Percentiles rank a stretch among this genome's conserved stretches.
Conservation (phyloP, 2,888 invertebrate genomes). For the Minunthozetes semirufus region DNA sequence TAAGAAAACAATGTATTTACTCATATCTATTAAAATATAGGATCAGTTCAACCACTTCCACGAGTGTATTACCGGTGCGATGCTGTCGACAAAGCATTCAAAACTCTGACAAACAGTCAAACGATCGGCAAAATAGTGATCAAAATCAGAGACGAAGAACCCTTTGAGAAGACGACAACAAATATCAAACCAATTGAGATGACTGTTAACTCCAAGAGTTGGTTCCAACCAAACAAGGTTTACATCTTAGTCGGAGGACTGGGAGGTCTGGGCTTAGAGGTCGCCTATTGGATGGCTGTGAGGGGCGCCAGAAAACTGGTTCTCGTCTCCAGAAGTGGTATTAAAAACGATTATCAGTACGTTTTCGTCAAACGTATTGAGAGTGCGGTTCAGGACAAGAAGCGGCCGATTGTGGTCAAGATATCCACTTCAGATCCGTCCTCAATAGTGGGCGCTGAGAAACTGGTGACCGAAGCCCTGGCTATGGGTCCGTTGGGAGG, state of each 20-base stretch:
- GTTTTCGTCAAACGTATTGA: conserved; percentile 63
- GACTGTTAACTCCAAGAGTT: conserved; percentile 1
- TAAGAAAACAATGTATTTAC: too few species aligned
- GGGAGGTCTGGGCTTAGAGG: conserved; percentile 93
- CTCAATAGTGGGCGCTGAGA: conserved; percentile 63
- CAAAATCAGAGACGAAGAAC: conserved; percentile 58
- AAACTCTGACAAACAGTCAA: conserved; percentile 93
- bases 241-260: conserved; percentile 64
- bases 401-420: too few species aligned
- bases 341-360: conserved; percentile 86
- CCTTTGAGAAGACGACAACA: conserved; percentile 52
- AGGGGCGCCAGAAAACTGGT: conserved; percentile 82
- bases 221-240: conserved; percentile 40
- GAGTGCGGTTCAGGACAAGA: background rate
- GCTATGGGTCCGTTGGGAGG: conserved; percentile 67
- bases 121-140: conserved; percentile 95
- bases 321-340: conserved; percentile 79
- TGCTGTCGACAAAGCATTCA: conserved; percentile 85
- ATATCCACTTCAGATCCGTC: too few species aligned
- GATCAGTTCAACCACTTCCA: conserved; percentile 82
- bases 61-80: conserved; percentile 74
- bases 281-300: conserved; percentile 77
- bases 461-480: conserved; percentile 61
- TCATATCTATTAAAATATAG: too few species aligned
- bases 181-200: background rate